phyloP scores from a whole-genome alignment of 2,113 vertebrate species.

The Cololabis saira region DNA sequence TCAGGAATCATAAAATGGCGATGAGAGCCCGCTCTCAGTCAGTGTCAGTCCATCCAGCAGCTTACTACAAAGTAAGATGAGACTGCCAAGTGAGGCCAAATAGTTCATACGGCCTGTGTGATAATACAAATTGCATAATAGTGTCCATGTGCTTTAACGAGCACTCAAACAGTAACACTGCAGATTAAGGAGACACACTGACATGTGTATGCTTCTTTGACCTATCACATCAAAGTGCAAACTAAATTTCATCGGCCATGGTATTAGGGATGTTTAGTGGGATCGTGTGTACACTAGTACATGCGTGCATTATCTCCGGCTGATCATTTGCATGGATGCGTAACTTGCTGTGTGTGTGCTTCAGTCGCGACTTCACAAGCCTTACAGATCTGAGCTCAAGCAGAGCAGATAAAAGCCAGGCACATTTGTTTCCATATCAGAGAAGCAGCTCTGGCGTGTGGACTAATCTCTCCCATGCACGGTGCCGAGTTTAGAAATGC shows the following conservation, averaged over 20 bases:
- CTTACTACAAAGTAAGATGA: conserved; percentile 8
- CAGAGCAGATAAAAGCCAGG: conserved; percentile 67
- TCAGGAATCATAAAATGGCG: conserved; percentile 10
- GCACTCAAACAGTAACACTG: not conserved
- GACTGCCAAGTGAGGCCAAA: conserved; percentile 2
- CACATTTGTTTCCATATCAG: conserved; percentile 64
- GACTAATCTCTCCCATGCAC: conserved; percentile 65
- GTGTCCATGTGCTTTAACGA: not conserved
- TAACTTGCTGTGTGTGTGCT: conserved; percentile 25
- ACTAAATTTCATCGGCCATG: not conserved
- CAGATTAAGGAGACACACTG: not conserved
- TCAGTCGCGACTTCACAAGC: conserved; percentile 25
- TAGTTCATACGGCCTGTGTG: conserved; percentile 19
- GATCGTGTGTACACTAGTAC: not conserved
- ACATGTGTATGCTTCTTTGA: not conserved
- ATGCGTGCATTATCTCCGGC: conserved; percentile 4
- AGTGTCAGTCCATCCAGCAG: conserved; percentile 8
- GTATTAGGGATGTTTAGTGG: too few species aligned
- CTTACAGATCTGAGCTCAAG: conserved; percentile 53
- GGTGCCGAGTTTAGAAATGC: conserved; percentile 20
- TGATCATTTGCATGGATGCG: conserved; percentile 30
- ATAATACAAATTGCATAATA: conserved; percentile 18
- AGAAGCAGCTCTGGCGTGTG: conserved; percentile 57
- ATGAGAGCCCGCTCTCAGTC: conserved; percentile 18
- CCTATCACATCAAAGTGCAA: conserved; percentile 2